Evolutionary conservation across 1,140 invertebrate genomes (phyloP), one percentile per base, ranked within the genome.

Genomic region (Trypoxylus dichotomus): DNA sequence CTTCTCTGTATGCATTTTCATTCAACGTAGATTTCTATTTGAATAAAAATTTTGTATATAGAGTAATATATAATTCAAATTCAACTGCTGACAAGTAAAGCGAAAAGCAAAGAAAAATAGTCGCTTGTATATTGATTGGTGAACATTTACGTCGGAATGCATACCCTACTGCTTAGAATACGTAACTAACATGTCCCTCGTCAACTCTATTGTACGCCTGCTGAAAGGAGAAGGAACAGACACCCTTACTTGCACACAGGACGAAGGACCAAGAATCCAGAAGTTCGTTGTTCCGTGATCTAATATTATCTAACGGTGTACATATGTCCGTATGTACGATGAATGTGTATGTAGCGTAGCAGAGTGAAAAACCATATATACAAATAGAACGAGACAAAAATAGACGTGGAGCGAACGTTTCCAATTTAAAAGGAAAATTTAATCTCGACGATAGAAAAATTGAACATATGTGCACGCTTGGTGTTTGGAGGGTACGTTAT

Each of bases 91-190:
- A 47, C 7, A 41, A 78, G 43, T 68, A 43, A 78, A 60, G 71
- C 72, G 32, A 74, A 78, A 47, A 68, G 54, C 43, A 74, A 74
- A 74, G 47, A 75, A 74, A 74, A 78, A 58, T 78, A 75, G 24
- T 75, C 77, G 41, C 73, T 74, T 78, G 47, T 78, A 63, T 78
- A 74, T 78, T 78, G 77, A 78, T 78, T 78, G 68, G 72, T 60
- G 72, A 58, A 74, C 77, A 78, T 74, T 47, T 63, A 41, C 54
- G 75, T 78, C 54, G 77, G 71, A 78, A 78, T 78, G 77, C 54
- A 74, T 74, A 63, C 77, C 71, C 68, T 41, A 74, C 77, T 78
- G 77, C 77, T 68, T 78, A 47, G 72, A 74, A 78, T 78, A 78
- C 77, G 71, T 74, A 78, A 72, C 60, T 75, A 58, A 72, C 72